Conservation (phyloP, 1,140 invertebrate genomes). For the Drosophila pseudoananassae region DNA sequence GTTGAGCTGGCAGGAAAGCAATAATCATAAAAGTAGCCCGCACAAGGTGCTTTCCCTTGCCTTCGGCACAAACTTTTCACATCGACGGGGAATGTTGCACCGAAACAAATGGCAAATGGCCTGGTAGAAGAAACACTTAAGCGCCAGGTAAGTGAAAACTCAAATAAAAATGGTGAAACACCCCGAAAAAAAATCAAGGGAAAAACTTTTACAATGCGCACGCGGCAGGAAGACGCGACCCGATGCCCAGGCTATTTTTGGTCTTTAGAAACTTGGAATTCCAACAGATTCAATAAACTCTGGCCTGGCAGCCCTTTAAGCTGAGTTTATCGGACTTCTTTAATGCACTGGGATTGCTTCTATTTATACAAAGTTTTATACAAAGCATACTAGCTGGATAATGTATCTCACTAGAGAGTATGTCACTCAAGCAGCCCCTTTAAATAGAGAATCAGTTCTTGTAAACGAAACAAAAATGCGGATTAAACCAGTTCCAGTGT, state of each 20-base stretch:
- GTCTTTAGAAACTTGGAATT: constrained; percentile 16
- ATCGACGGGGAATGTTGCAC: constrained; percentile 44
- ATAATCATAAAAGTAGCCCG: constrained; percentile 74
- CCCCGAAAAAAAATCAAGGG: constrained; percentile 27
- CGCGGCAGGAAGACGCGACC: constrained; percentile 23
- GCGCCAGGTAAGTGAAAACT: constrained; percentile 73
- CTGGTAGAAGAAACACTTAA: constrained; percentile 69
- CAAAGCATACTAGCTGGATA: too few relatives aligned
- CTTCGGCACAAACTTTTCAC: constrained; percentile 60
- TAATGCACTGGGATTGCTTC: constrained; percentile 33
- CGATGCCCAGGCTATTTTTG: constrained; percentile 37
- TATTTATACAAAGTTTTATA: not conserved
- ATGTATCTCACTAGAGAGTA: too few relatives aligned
- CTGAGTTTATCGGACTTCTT: constrained; percentile 37
- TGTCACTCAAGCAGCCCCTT: not conserved
- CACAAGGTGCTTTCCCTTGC: constrained; percentile 35
- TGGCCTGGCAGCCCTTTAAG: constrained; percentile 12
- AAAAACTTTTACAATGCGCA: constrained; percentile 67
- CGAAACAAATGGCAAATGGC: constrained; percentile 72
- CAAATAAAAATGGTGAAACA: constrained; percentile 63
- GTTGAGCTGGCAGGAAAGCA: constrained; percentile 53
- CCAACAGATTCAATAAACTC: constrained; percentile 43
- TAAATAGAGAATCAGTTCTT: not conserved
- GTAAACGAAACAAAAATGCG: not conserved
- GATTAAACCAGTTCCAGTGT: not conserved